phyloP scores from a whole-genome alignment of 2,113 vertebrate species.

The Oenanthe oenanthe region DNA sequence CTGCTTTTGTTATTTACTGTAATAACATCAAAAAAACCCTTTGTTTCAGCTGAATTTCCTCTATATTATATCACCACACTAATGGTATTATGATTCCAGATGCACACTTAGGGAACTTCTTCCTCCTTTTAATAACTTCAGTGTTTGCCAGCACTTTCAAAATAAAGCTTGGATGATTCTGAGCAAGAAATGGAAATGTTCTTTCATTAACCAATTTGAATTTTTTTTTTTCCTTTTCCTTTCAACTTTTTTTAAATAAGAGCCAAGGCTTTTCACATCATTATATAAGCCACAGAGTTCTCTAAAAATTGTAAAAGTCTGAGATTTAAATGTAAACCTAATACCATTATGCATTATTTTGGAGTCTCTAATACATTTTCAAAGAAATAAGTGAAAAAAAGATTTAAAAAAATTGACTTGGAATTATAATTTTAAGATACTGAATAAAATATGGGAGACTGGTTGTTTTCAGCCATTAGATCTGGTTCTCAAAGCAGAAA shows the following conservation, averaged over 20 bases:
- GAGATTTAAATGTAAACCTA: not conserved
- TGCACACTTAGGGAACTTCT: not conserved
- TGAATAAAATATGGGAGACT: not conserved
- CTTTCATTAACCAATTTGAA: not conserved
- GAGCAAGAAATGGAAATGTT: not conserved
- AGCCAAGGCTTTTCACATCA: not conserved
- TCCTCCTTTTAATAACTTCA: not conserved
- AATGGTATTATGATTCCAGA: not conserved
- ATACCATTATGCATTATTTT: not conserved
- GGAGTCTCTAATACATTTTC: not conserved
- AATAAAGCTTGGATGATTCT: not conserved
- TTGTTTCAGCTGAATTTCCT: not conserved
- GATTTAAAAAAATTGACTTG: not conserved
- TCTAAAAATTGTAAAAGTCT: not conserved
- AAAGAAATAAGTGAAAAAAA: not conserved
- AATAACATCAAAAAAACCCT: not conserved
- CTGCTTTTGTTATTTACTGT: not conserved
- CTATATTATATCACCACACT: fast-evolving
- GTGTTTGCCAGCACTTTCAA: not conserved
- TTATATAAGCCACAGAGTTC: not conserved
- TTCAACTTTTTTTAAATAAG: not conserved
- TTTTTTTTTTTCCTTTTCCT: not conserved
- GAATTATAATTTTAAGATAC: not conserved
- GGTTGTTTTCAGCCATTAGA: not conserved
- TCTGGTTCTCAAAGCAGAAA: not conserved